Percentiles rank a stretch among this genome's conserved stretches.
Evolutionary conservation across 2,113 vertebrate genomes (phyloP).

Genomic region (Mustela nigripes): DNA sequence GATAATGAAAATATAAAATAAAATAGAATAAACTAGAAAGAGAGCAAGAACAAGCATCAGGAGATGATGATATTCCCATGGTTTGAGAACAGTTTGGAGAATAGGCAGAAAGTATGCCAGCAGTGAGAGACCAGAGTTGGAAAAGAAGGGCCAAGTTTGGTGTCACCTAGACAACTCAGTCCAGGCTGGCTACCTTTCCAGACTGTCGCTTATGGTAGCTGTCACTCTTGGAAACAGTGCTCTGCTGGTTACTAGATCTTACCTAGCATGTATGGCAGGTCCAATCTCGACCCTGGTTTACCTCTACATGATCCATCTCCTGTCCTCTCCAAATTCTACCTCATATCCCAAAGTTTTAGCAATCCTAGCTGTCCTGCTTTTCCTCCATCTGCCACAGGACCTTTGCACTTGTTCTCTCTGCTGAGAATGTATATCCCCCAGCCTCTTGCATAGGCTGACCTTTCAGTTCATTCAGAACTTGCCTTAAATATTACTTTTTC

Average conservation of each 20-base stretch:
- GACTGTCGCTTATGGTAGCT: fast-evolving
- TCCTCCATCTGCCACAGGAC: neutral
- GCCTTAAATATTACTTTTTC: neutral
- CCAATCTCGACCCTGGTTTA: fast-evolving
- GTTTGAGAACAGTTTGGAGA: neutral
- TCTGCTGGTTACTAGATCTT: neutral
- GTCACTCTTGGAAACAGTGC: neutral
- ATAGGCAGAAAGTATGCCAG: neutral
- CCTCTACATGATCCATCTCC: neutral
- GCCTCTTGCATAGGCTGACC: neutral
- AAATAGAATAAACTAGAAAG: neutral
- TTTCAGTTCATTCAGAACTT: neutral
- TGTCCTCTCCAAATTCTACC: neutral
- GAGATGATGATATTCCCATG: no score
- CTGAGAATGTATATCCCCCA: neutral
- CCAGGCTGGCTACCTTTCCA: neutral
- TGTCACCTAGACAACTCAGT: neutral
- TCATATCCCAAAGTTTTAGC: fast-evolving
- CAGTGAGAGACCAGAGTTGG: neutral
- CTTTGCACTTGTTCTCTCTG: neutral
- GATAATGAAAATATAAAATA: neutral
- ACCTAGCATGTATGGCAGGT: no score
- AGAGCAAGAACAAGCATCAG: neutral
- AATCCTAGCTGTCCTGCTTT: fast-evolving
- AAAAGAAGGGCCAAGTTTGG: neutral